Evolutionary conservation across 2,113 vertebrate species (phyloP), one percentile per base, ranked within the genome.

Genomic region (Mionectes macconnelli): DNA sequence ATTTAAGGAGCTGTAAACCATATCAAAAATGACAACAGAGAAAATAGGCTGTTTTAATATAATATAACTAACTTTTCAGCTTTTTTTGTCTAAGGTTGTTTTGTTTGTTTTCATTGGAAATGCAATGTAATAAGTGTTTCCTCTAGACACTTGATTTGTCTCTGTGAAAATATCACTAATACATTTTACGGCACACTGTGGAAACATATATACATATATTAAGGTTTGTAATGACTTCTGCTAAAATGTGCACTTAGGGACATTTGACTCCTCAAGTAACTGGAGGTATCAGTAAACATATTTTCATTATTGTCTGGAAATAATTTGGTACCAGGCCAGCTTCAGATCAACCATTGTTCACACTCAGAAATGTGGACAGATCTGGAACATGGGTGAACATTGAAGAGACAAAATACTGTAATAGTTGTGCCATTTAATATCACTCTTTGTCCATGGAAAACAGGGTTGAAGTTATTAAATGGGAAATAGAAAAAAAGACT

Each of bases 151-250:
- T 37, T 59, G 33, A 66, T 60, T 60, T 67, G 1, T 52, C 5
- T 68, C 12, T 83, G 67, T 77, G 37, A 84, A 87, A 89, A 45
- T 44, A 22, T 37, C 27, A 8, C 4, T 40, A 22, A 31, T 42
- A 67, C 4, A 9, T 57, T 88, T 79, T 44, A 27, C 27, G 6
- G 19, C 13, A 25, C 0, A 0, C 18, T 56, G 6, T 73, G 22
- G 52, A 80, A 74, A 2, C 6, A 45, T 28, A 5, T 17, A 31
- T 44, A 69, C 3, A 10, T 72, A 17, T 63, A 28, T 59, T 78
- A 44, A 49, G 28, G 3, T 63, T 80, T 50, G 14, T 50, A 60
- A 56, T 40, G 12, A n/a, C 16, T 69, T 81, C 47, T 56, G 39
- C 10, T 64, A 63, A 50, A 69, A 44, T 18, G 5, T 45, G 21